These are phyloP conservation scores for Mohoua ochrocephala DNA, from an alignment of 2,113 vertebrate species.

Conservation along the genomic window DNA sequence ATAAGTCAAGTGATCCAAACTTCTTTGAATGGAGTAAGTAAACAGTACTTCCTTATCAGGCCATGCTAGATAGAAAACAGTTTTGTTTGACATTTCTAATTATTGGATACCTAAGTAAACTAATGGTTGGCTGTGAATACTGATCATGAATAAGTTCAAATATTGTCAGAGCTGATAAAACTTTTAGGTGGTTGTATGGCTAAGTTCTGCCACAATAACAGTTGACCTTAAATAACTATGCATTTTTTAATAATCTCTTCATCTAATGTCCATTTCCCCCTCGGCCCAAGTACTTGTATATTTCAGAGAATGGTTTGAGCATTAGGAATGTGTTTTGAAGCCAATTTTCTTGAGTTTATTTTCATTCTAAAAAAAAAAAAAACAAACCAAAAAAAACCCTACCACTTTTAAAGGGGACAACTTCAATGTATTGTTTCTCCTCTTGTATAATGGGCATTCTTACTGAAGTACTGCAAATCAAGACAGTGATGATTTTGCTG, in stretches of 20 bases:
- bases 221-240: background rate
- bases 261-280: background rate
- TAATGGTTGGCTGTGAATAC: background rate
- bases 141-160: background rate
- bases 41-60: background rate
- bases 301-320: background rate
- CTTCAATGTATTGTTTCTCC: background rate
- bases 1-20: background rate
- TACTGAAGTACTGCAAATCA: background rate
- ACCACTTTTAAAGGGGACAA: background rate
- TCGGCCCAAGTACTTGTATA: background rate
- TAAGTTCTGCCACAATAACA: background rate
- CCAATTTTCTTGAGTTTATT: background rate
- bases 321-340: slow-evolving; percentile 7
- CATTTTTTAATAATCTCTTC: background rate
- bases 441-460: background rate
- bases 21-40: background rate
- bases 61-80: background rate
- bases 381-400: rapidly evolving
- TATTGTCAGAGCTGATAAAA: background rate
- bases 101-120: background rate
- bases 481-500: background rate
- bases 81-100: background rate
- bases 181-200: background rate
- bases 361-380: background rate